Base-by-base conservation (phyloP, 2,888 invertebrate genomes). In the Aricia artaxerxes region DNA sequence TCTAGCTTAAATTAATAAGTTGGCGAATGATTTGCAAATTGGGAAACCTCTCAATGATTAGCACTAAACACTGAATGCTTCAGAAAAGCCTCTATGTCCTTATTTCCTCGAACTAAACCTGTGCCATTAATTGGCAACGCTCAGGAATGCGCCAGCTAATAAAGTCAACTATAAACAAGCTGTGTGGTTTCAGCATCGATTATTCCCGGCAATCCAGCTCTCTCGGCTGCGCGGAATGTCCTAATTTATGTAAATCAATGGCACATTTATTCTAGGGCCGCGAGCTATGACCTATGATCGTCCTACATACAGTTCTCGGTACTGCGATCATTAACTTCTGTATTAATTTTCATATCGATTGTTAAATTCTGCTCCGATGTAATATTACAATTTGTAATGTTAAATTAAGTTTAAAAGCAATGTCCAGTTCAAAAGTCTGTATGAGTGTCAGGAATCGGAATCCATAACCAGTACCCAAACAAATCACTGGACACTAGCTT, bases 221-320 rank as follows among this genome's bases (percentile, higher is more conserved):
- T 69, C 69, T 38, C 4, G 16, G 57, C 4, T 16, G 57, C 57
- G 69, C 35, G 69, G 35, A 38, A 69, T 69, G 35, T 13, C 69
- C 69, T 69, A 38, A 69, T 69, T 69, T 13, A 69, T 69, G 69
- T 38, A 69, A 69, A 69, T 69, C 69, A 69, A 16, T 38, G 69
- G 69, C 16, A 69, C 35, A 69, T 64, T 64, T 64, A 64, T 64
- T 13, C 64, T 64, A 31, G 64, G 64, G 64, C 24, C 64, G 64
- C 31, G 64, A 31, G 64, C 64, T 31, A 2, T 64, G 64, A 64
- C 64, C 64, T 31, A 13, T 9, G 9, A 49, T 35, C 35, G 35
- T 38, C 69, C 69, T 38, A 69, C 13, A 69, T 69, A 69, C 69
- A 35, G 5, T 69, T 38, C 35, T 16, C 69, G 69, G 69, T 35